A percentile compares a stretch with the other conserved stretches of the same genome.
Evolutionary conservation across 2,113 vertebrate species (phyloP).

Genomic region (Proteles cristata): DNA sequence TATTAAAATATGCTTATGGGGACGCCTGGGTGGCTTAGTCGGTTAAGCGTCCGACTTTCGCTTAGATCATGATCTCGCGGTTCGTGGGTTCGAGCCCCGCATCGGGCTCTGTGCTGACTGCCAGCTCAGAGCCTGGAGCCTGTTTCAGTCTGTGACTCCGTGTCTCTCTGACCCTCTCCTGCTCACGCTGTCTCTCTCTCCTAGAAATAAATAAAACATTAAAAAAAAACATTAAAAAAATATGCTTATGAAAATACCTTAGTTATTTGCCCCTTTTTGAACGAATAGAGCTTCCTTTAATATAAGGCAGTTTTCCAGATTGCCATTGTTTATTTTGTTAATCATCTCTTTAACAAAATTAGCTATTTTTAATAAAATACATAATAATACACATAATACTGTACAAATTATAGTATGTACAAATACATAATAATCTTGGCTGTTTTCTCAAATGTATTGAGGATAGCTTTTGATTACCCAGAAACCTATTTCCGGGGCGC

Average conservation of each 20-base stretch:
- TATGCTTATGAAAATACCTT: background rate
- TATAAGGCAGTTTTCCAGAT: background rate
- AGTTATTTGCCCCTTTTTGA: background rate
- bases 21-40: too few species aligned
- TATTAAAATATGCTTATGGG: conserved; percentile 1
- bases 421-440: background rate
- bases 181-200: too few species aligned
- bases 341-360: background rate
- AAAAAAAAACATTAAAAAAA: background rate
- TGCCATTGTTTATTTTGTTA: background rate
- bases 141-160: too few species aligned
- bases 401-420: too few species aligned
- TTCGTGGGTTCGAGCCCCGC: too few species aligned
- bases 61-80: too few species aligned
- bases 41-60: too few species aligned
- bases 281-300: background rate
- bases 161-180: too few species aligned
- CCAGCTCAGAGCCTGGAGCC: too few species aligned
- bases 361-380: background rate
- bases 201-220: too few species aligned
- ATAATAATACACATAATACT: background rate
- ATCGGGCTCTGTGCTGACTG: too few species aligned
- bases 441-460: background rate
- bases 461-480: background rate
- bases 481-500: background rate